A percentile compares a stretch with the other conserved stretches of the same genome.
Conservation (phyloP, 2,113 vertebrate genomes). For the Dicrurus megarhynchus region DNA sequence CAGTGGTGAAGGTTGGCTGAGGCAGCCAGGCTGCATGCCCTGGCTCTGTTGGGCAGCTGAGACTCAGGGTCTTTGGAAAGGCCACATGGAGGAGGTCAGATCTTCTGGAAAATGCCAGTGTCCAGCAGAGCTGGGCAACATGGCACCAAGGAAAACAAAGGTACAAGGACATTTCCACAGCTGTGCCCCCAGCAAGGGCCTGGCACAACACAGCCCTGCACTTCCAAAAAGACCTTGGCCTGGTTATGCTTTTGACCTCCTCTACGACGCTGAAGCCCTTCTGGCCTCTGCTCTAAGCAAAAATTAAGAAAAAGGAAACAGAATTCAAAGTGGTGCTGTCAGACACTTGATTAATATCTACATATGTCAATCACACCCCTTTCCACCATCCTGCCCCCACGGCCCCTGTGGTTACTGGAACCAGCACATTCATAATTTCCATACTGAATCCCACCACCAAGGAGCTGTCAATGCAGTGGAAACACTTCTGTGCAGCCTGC, state of each 20-base stretch:
- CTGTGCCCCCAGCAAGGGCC: not conserved
- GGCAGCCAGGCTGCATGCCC: not conserved
- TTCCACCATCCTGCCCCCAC: not conserved
- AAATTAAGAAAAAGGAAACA: not conserved
- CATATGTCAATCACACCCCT: not conserved
- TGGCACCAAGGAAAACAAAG: not conserved
- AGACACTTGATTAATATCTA: not conserved
- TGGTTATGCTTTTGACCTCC: not conserved
- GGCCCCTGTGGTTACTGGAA: not conserved
- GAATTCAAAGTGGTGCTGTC: not conserved
- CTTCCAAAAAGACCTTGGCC: not conserved
- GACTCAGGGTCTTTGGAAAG: not conserved
- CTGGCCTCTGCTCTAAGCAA: not conserved
- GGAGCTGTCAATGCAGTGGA: not conserved
- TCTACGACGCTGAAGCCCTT: not conserved
- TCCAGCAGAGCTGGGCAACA: not conserved
- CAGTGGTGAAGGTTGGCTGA: not conserved
- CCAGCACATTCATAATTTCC: not conserved
- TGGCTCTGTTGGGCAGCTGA: not conserved
- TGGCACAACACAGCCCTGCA: not conserved
- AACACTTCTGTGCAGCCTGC: not conserved
- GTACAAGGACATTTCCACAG: not conserved
- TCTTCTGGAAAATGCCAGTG: not conserved
- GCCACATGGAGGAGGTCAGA: not conserved
- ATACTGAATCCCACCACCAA: not conserved